phyloP scores from a whole-genome alignment of 2,797 vertebrate genomes.

The Australoheros facetus region DNA sequence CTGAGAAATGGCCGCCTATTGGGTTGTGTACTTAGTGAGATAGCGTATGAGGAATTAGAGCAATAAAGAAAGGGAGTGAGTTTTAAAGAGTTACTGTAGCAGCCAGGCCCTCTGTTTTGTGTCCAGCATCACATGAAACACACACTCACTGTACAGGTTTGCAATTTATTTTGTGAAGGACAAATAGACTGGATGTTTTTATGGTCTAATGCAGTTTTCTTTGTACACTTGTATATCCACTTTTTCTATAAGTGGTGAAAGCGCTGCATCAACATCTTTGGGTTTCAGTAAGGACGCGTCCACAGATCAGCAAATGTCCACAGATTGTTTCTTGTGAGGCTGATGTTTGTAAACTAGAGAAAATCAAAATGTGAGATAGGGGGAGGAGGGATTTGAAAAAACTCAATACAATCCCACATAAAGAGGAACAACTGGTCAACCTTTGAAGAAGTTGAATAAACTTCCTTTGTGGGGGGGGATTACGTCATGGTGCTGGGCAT shows the following conservation, averaged over 20 bases:
- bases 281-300: accelerated
- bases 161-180: neutral
- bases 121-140: neutral
- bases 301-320: neutral
- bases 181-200: neutral
- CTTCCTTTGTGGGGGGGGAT: accelerated
- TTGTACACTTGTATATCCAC: too few relatives aligned
- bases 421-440: neutral
- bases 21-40: conserved; percentile 41
- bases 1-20: conserved; percentile 18
- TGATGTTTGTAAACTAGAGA: neutral
- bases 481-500: neutral
- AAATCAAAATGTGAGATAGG: neutral
- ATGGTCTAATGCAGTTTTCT: too few relatives aligned
- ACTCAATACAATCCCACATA: too few relatives aligned
- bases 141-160: neutral
- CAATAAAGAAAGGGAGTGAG: conserved; percentile 22
- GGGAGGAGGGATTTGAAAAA: neutral
- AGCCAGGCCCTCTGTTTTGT: neutral
- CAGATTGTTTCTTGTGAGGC: neutral
- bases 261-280: neutral
- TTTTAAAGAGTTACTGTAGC: conserved; percentile 4
- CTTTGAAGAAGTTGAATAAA: neutral
- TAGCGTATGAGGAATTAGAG: neutral
- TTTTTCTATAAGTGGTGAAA: neutral